phyloP scores from a whole-genome alignment of 2,888 invertebrate species.

The Antheraea assamensis region DNA sequence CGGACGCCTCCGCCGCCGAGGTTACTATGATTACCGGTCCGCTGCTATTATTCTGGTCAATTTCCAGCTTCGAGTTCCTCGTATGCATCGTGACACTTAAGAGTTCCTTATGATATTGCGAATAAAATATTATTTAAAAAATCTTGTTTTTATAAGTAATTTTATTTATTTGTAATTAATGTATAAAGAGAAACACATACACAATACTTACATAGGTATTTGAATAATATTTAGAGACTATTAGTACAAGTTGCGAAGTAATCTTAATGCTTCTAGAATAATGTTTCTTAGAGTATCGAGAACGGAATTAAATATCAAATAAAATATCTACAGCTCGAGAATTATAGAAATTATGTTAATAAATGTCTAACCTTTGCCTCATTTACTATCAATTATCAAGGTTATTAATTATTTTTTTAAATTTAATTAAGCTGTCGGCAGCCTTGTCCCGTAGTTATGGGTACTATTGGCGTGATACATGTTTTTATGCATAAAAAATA shows the following conservation, averaged over 20 bases:
- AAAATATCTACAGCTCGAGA: not conserved
- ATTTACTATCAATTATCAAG: not conserved
- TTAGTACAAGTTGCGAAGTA: not conserved
- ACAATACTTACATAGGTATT: not conserved
- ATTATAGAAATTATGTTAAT: not conserved
- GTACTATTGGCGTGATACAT: too few relatives aligned
- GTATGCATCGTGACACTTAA: not conserved
- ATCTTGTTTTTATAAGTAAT: not conserved
- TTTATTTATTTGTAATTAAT: too few relatives aligned
- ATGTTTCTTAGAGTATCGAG: not conserved
- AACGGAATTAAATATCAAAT: not conserved
- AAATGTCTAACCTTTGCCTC: not conserved
- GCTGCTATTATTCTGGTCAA: not conserved
- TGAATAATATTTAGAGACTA: not conserved
- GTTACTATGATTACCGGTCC: not conserved
- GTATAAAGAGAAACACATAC: too few relatives aligned
- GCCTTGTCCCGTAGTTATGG: too few relatives aligned
- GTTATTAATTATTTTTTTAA: not conserved
- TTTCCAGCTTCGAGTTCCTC: not conserved
- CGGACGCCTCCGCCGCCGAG: not conserved
- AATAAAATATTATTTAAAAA: not conserved
- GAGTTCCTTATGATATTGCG: not conserved
- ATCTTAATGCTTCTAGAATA: not conserved
- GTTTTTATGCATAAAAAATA: too few relatives aligned
- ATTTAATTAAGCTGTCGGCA: not conserved